Percentiles rank a stretch among this genome's conserved stretches.
These are phyloP conservation scores for Melanostoma scalare DNA, from an alignment of 2,888 invertebrate species.

Conservation along the genomic window DNA sequence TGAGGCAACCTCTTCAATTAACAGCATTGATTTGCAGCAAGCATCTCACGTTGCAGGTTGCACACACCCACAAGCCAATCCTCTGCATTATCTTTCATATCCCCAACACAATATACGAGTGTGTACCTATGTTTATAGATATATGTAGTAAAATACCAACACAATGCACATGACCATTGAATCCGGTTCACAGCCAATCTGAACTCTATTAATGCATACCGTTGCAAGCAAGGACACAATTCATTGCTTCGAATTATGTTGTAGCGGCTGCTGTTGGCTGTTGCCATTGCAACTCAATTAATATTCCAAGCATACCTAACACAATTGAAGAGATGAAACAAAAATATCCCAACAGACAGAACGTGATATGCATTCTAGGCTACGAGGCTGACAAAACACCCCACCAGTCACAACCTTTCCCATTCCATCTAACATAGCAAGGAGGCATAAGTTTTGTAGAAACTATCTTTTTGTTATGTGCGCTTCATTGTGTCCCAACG, in stretches of 20 bases:
- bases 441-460: slow-evolving; percentile 28
- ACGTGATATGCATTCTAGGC: slow-evolving; percentile 65
- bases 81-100: slow-evolving; percentile 21
- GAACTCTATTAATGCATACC: slow-evolving; percentile 53
- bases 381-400: not conserved
- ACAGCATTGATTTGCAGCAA: slow-evolving; percentile 53
- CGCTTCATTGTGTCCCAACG: slow-evolving; percentile 27
- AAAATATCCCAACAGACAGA: slow-evolving; percentile 68
- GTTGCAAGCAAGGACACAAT: slow-evolving; percentile 49
- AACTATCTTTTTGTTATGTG: slow-evolving; percentile 44
- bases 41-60: slow-evolving; percentile 39
- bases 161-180: slow-evolving; percentile 9
- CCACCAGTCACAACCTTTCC: not conserved
- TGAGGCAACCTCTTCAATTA: slow-evolving; percentile 61
- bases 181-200: slow-evolving; percentile 23
- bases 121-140: not conserved
- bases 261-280: slow-evolving; percentile 44
- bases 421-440: not conserved
- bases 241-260: slow-evolving; percentile 31
- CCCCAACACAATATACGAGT: slow-evolving; percentile 24
- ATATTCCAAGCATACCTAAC: slow-evolving; percentile 71
- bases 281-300: slow-evolving; percentile 69
- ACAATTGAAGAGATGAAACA: slow-evolving; percentile 70
- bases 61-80: slow-evolving; percentile 16
- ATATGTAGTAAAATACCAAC: not conserved